phyloP scores from a whole-genome alignment of 2,888 invertebrate species.

The Eumacrocentrus americanus region DNA sequence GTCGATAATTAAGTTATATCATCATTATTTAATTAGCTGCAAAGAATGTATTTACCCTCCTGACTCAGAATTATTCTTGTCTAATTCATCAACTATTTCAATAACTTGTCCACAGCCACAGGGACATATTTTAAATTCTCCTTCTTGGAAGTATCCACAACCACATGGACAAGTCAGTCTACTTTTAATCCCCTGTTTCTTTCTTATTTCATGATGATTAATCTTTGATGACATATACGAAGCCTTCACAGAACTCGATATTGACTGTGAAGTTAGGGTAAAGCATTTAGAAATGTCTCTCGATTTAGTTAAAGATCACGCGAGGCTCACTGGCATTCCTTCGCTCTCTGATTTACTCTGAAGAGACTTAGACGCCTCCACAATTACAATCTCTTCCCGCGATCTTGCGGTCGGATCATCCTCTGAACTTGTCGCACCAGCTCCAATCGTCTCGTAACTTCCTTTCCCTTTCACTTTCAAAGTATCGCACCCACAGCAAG shows the following conservation, averaged over 20 bases:
- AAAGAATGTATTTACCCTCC: slow-evolving; percentile 5
- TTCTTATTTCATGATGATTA: too few relatives aligned
- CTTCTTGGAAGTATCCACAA: slow-evolving; percentile 31
- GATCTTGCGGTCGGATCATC: not conserved
- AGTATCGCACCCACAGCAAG: not conserved
- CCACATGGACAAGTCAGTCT: slow-evolving; percentile 34
- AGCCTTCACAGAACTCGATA: too few relatives aligned
- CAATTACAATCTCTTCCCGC: not conserved
- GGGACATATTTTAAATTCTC: slow-evolving; percentile 27
- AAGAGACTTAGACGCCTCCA: not conserved
- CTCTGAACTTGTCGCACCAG: slow-evolving; percentile 3
- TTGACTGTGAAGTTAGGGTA: too few relatives aligned
- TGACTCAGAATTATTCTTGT: not conserved
- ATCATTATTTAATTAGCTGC: not conserved
- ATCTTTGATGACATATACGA: too few relatives aligned
- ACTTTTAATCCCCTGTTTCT: slow-evolving; percentile 9
- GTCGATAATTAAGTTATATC: not conserved
- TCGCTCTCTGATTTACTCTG: not conserved
- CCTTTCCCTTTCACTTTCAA: slow-evolving; percentile 18
- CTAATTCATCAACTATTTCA: slow-evolving; percentile 14
- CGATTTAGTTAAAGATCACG: too few relatives aligned
- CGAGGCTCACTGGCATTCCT: not conserved
- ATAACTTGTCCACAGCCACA: slow-evolving; percentile 31
- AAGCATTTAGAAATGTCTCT: too few relatives aligned
- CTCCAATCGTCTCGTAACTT: not conserved